A percentile compares a stretch with the other conserved stretches of the same genome.
phyloP scores from a whole-genome alignment of 1,140 invertebrate genomes.

The Antheraea pernyi region DNA sequence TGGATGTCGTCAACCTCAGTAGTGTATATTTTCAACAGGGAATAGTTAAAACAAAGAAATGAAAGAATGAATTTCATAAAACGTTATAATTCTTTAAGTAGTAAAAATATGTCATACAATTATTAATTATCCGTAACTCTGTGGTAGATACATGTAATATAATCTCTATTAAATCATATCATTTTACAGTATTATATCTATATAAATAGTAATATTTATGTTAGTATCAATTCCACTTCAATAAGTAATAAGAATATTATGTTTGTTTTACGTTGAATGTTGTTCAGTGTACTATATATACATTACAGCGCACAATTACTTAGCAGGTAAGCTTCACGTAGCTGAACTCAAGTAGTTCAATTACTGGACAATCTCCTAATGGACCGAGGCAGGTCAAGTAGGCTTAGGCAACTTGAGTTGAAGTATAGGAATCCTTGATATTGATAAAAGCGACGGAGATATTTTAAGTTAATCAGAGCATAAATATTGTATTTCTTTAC shows the following conservation, averaged over 20 bases:
- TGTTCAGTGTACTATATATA: not conserved
- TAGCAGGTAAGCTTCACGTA: not conserved
- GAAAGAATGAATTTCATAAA: no score
- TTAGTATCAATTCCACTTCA: not conserved
- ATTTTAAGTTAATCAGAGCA: not conserved
- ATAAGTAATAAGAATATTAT: not conserved
- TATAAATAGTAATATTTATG: not conserved
- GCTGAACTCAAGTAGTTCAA: slow-evolving; percentile 12
- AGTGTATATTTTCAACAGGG: no score
- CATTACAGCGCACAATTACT: not conserved
- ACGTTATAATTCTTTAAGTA: no score
- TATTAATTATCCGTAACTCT: not conserved
- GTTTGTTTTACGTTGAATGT: not conserved
- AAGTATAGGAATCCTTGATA: not conserved
- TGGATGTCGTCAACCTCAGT: no score
- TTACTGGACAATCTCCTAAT: slow-evolving; percentile 28
- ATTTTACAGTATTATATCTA: not conserved
- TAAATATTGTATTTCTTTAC: no score
- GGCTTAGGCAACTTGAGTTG: not conserved
- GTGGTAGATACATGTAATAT: not conserved
- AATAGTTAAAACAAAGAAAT: no score
- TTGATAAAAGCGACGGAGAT: not conserved
- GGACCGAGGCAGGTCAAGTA: slow-evolving; percentile 1
- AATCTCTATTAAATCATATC: not conserved
- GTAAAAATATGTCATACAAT: not conserved